phyloP scores from a whole-genome alignment of 2,888 invertebrate species.

The Eupithecia pulchellata region DNA sequence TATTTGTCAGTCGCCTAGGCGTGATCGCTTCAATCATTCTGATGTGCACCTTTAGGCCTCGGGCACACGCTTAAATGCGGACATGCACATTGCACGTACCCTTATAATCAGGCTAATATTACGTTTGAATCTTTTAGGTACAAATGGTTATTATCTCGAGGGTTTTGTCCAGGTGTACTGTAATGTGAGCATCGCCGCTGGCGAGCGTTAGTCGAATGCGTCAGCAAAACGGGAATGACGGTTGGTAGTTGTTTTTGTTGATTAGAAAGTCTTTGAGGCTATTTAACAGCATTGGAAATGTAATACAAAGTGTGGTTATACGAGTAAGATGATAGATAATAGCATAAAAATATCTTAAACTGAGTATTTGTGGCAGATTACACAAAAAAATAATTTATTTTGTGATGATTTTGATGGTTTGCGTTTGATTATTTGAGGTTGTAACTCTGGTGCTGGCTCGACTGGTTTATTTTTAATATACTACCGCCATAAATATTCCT shows the following conservation, averaged over 20 bases:
- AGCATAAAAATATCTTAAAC: no score
- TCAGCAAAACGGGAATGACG: neutral
- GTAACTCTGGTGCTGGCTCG: no score
- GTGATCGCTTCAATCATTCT: constrained; percentile 11
- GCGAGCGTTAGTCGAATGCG: neutral
- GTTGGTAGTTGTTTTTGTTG: neutral
- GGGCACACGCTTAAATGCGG: neutral
- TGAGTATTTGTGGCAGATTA: no score
- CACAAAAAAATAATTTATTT: no score
- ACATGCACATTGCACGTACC: constrained; percentile 1
- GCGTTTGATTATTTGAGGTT: no score
- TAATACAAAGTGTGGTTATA: no score
- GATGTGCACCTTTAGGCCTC: neutral
- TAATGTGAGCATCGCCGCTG: neutral
- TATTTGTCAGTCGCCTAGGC: constrained; percentile 19
- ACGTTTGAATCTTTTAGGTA: constrained; percentile 6
- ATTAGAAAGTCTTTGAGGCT: neutral
- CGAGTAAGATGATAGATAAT: no score
- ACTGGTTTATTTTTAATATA: no score
- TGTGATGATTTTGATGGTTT: no score
- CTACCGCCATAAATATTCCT: no score
- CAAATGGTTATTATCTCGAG: neutral
- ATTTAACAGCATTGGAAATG: no score
- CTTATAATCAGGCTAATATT: neutral
- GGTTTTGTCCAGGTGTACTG: neutral